These are phyloP conservation scores for Nipponia nippon DNA, from an alignment of 2,113 vertebrate species.

Conservation along the genomic window DNA sequence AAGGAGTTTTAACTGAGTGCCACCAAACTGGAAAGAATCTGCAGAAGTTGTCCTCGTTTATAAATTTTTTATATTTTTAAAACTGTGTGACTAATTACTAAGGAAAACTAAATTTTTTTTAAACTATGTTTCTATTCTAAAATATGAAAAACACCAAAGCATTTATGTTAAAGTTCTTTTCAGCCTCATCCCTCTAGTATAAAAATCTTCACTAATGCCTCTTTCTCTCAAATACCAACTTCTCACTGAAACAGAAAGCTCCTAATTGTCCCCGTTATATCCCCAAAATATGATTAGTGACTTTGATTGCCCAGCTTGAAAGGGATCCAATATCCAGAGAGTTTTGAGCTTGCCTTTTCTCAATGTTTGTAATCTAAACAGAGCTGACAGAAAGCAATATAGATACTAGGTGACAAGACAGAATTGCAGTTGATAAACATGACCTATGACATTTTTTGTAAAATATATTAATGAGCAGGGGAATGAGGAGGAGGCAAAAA, in stretches of 20 bases:
- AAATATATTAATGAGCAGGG: neutral
- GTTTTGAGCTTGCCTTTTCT: neutral
- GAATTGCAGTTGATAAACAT: neutral
- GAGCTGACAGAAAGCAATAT: neutral
- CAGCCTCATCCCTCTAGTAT: neutral
- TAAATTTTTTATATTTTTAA: neutral
- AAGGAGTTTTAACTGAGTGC: neutral
- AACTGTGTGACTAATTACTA: neutral
- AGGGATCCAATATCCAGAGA: neutral
- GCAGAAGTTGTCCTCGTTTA: neutral
- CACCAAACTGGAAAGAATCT: neutral
- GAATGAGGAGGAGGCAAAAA: neutral
- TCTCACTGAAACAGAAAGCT: neutral
- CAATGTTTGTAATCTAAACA: neutral
- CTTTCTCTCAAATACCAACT: neutral
- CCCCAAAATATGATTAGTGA: neutral
- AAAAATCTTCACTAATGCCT: neutral
- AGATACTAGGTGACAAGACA: neutral
- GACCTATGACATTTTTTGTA: neutral
- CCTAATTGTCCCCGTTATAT: neutral
- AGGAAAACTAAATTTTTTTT: neutral
- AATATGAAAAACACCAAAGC: accelerated
- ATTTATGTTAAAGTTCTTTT: neutral
- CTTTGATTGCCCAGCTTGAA: neutral
- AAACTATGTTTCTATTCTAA: neutral